Evolutionary conservation across 2,113 vertebrate genomes (phyloP).

Genomic region (Oreochromis niloticus): DNA sequence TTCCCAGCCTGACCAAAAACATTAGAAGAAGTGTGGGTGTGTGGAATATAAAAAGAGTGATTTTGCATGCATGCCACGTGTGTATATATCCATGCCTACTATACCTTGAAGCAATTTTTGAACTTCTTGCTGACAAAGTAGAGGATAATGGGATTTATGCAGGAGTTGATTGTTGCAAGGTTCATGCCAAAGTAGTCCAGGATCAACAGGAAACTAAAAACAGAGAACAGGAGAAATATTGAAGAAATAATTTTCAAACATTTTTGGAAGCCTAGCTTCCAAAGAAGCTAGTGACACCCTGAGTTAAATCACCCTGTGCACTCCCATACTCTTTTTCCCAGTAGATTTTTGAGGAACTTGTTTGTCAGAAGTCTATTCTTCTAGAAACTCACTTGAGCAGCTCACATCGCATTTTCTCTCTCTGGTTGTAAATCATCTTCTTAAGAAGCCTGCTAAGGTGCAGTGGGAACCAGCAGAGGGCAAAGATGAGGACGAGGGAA

Average conservation of each 20-base stretch:
- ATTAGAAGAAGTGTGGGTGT: background rate
- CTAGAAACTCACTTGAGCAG: conserved; percentile 81
- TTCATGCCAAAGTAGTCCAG: conserved; percentile 90
- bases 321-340: background rate
- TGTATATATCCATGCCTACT: background rate
- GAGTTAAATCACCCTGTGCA: background rate
- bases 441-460: conserved; percentile 92
- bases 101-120: conserved; percentile 99
- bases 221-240: conserved; percentile 5
- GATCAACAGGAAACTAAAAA: conserved; percentile 85
- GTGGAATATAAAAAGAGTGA: background rate
- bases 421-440: conserved; percentile 75
- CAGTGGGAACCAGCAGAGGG: conserved; percentile 96
- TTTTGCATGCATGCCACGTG: background rate
- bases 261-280: background rate
- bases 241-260: background rate
- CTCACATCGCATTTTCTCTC: conserved; percentile 81
- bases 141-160: conserved; percentile 97
- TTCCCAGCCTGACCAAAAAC: background rate
- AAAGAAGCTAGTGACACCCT: background rate
- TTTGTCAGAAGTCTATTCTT: background rate
- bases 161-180: conserved; percentile 93
- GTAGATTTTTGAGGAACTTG: background rate
- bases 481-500: conserved; percentile 95
- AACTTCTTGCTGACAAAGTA: conserved; percentile 99